These are phyloP conservation scores for Nasonia oneida DNA, from an alignment of 2,888 invertebrate species.

Conservation along the genomic window DNA sequence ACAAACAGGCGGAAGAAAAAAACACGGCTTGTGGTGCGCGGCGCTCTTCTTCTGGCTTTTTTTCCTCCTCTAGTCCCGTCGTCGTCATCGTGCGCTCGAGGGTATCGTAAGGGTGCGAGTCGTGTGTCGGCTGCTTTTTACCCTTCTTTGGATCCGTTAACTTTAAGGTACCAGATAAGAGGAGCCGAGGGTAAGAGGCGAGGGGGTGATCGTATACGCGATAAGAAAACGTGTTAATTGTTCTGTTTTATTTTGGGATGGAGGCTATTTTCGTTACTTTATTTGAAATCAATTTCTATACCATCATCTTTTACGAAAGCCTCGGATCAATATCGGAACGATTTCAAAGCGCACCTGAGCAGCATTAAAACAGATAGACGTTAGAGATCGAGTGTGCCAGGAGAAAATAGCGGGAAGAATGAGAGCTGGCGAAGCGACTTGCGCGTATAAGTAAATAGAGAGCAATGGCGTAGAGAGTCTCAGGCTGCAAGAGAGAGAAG, in stretches of 20 bases:
- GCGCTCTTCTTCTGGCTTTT: conserved; percentile 3
- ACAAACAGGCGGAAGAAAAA: neutral
- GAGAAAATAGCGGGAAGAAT: neutral
- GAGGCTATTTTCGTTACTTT: no score
- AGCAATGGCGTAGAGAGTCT: neutral
- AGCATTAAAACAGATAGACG: neutral
- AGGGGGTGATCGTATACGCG: neutral
- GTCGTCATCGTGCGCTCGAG: conserved; percentile 7
- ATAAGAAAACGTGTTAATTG: conserved; percentile 26
- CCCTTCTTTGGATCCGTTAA: conserved; percentile 13
- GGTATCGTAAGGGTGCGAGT: conserved; percentile 16
- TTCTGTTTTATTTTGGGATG: conserved; percentile 12
- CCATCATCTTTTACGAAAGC: no score
- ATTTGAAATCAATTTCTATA: no score
- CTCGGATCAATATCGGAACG: neutral
- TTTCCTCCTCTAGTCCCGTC: neutral
- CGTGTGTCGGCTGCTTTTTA: neutral
- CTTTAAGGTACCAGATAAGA: conserved; percentile 26
- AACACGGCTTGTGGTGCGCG: neutral
- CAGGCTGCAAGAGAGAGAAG: neutral
- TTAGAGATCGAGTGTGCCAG: neutral
- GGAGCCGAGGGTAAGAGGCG: neutral
- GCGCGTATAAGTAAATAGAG: conserved; percentile 40
- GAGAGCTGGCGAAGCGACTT: conserved; percentile 21
- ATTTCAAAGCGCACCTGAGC: neutral